phyloP scores from a whole-genome alignment of 1,140 invertebrate species.

The Temnothorax nylanderi region DNA sequence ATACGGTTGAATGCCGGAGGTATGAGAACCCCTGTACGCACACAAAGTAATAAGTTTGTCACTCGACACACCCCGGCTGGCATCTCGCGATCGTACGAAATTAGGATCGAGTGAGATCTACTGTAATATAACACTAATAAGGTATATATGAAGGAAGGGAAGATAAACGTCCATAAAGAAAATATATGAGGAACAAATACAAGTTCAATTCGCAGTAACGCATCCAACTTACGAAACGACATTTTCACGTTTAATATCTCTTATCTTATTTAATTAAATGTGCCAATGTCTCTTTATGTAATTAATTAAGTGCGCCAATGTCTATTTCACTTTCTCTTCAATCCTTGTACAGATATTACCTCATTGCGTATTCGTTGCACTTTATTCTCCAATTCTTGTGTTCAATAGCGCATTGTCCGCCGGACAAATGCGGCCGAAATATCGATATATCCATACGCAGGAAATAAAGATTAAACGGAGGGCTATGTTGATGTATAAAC shows the following conservation, averaged over 20 bases:
- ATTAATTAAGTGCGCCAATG: background rate
- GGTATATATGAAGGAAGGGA: background rate
- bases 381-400: background rate
- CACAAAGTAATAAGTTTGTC: constrained; percentile 49
- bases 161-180: background rate
- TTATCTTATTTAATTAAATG: background rate
- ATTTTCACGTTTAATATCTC: background rate
- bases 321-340: background rate
- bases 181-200: background rate
- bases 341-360: background rate
- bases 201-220: background rate
- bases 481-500: background rate
- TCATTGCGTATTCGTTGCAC: background rate
- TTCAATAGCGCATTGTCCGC: background rate
- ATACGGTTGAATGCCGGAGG: background rate
- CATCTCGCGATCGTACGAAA: background rate
- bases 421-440: background rate
- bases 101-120: background rate
- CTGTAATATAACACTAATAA: constrained; percentile 8
- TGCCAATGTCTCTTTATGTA: background rate
- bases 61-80: constrained; percentile 48
- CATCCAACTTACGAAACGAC: background rate
- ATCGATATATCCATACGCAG: background rate
- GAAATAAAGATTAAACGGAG: background rate
- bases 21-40: constrained; percentile 56